phyloP scores from a whole-genome alignment of 1,140 invertebrate species.

The Lucilia sericata region DNA sequence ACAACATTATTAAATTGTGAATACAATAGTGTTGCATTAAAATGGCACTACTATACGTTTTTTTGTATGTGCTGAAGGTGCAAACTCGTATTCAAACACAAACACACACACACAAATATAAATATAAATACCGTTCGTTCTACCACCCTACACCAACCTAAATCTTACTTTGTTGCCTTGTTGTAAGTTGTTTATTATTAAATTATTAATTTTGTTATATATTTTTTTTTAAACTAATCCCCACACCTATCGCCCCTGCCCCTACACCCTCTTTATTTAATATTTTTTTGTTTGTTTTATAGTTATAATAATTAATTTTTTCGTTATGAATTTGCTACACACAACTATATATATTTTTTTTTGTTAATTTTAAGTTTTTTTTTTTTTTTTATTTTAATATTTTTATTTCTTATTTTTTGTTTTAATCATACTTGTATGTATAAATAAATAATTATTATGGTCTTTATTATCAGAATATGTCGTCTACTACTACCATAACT shows the following conservation, averaged over 20 bases:
- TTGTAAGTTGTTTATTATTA: constrained; percentile 21
- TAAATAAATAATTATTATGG: not conserved
- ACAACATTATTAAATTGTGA: not conserved
- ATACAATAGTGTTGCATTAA: not conserved
- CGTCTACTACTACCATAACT: not conserved
- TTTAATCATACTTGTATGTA: not conserved
- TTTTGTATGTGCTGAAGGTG: not conserved
- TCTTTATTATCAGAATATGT: not conserved
- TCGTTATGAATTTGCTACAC: not conserved
- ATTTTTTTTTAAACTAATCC: not conserved
- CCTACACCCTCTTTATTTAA: not conserved
- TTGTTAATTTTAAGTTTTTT: not conserved
- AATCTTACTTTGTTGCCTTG: constrained; percentile 12
- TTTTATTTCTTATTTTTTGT: not conserved
- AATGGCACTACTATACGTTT: not conserved
- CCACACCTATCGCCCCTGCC: not conserved
- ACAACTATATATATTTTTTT: not conserved
- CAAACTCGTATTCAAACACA: not conserved
- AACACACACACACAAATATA: too few species aligned
- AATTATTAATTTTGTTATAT: not conserved
- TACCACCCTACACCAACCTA: not conserved
- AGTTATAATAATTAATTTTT: not conserved
- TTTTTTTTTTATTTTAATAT: not conserved
- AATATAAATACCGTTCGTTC: too few species aligned
- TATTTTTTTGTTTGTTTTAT: not conserved